Conservation (phyloP, 2,797 vertebrate species). For the Crax fasciolata region DNA sequence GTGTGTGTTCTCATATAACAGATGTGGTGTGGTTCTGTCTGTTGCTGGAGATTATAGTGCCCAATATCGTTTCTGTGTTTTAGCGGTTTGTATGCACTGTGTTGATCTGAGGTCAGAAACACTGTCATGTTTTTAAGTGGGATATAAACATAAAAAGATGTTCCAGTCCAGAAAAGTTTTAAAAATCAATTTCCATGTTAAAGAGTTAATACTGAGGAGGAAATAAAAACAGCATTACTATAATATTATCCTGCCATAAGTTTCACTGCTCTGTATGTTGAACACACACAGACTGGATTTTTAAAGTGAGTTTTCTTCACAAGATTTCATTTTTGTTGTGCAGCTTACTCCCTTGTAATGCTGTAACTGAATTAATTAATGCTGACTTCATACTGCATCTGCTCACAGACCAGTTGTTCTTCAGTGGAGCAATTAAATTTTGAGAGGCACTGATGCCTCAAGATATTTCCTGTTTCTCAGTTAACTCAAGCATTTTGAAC, state of each 20-base stretch:
- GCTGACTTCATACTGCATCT: conserved; percentile 74
- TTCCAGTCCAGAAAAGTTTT: neutral
- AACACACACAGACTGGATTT: neutral
- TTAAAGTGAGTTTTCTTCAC: neutral
- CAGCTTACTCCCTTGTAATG: neutral
- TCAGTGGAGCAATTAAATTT: conserved; percentile 65
- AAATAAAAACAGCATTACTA: neutral
- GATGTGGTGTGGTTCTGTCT: neutral
- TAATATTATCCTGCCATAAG: neutral
- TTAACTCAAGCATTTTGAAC: conserved; percentile 49
- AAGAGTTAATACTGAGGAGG: neutral
- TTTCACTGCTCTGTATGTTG: neutral
- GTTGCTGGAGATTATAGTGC: neutral
- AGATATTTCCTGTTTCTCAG: conserved; percentile 68
- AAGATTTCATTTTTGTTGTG: neutral
- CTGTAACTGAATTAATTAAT: conserved; percentile 66
- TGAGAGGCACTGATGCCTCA: conserved; percentile 64
- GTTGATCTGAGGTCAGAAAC: neutral
- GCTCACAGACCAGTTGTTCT: conserved; percentile 59
- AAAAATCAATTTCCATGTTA: neutral
- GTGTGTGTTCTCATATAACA: neutral
- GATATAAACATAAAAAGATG: neutral
- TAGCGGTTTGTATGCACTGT: neutral
- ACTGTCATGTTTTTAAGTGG: neutral
- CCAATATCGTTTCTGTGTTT: neutral